A percentile compares a stretch with the other conserved stretches of the same genome.
These are phyloP conservation scores for Spodoptera litura DNA, from an alignment of 1,140 invertebrate species.

Conservation along the genomic window DNA sequence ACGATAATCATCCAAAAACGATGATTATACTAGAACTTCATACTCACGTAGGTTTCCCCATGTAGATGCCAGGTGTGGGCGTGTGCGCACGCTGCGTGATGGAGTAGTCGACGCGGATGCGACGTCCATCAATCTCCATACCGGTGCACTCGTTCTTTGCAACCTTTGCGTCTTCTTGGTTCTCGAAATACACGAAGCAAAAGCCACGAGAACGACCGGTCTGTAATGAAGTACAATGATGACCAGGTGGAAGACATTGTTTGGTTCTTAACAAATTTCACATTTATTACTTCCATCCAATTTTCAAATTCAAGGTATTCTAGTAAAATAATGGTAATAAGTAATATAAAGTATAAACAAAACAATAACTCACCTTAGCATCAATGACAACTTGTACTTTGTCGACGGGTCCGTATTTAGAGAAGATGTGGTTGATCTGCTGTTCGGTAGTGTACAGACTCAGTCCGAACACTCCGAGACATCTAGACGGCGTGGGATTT, in stretches of 20 bases:
- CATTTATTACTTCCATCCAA: no score
- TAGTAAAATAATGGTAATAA: neutral
- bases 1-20: no score
- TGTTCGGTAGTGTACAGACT: conserved; percentile 97
- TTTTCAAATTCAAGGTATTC: no score
- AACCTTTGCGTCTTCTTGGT: conserved; percentile 95
- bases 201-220: conserved; percentile 97
- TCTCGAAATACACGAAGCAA: conserved; percentile 98
- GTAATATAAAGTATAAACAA: neutral
- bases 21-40: neutral
- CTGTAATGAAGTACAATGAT: conserved; percentile 80
- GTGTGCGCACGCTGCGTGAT: conserved; percentile 99
- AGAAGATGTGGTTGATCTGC: conserved; percentile 97
- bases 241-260: no score
- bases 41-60: conserved; percentile 95
- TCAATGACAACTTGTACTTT: conserved; percentile 98
- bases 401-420: conserved; percentile 96
- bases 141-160: conserved; percentile 98
- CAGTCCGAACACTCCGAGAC: conserved; percentile 97
- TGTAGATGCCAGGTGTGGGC: conserved; percentile 98
- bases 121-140: conserved; percentile 96
- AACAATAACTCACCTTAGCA: conserved; percentile 91
- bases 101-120: conserved; percentile 98
- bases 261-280: no score
- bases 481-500: conserved; percentile 94